These are phyloP conservation scores for Diaphora mendica DNA, from an alignment of 2,888 invertebrate genomes.

Conservation along the genomic window DNA sequence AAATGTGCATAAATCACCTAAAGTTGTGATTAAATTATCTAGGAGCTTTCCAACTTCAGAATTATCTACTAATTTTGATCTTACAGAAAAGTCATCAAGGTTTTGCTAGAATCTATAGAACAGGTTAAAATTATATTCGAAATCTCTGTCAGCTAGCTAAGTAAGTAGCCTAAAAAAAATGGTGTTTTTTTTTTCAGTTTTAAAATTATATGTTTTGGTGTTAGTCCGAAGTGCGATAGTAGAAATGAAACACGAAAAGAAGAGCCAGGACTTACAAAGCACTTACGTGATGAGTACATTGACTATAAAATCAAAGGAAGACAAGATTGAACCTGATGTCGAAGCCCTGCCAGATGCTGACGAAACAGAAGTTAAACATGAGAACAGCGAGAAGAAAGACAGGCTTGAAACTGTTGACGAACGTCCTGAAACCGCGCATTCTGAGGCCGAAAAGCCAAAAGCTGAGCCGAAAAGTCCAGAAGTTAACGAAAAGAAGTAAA, in stretches of 20 bases:
- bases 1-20: too few species aligned
- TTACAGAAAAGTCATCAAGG: too few species aligned
- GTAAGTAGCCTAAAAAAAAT: not conserved
- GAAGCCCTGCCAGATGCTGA: constrained; percentile 41
- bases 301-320: constrained; percentile 39
- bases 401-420: constrained; percentile 50
- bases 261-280: constrained; percentile 47
- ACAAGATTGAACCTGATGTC: constrained; percentile 30
- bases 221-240: constrained; percentile 70
- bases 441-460: constrained; percentile 28
- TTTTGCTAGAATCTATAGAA: not conserved
- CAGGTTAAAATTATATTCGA: not conserved
- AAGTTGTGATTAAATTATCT: too few species aligned
- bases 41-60: too few species aligned
- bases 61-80: too few species aligned
- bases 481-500: constrained; percentile 19
- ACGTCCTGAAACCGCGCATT: constrained; percentile 33
- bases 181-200: constrained; percentile 61
- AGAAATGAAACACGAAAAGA: constrained; percentile 55
- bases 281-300: constrained; percentile 53
- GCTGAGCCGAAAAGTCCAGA: constrained; percentile 24
- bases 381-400: constrained; percentile 20
- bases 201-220: constrained; percentile 67
- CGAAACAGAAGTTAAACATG: constrained; percentile 24
- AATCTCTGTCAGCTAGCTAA: not conserved